Evolutionary conservation across 2,797 vertebrate species (phyloP), one percentile per base, ranked within the genome.

Genomic region (Cephalopachus bancanus): DNA sequence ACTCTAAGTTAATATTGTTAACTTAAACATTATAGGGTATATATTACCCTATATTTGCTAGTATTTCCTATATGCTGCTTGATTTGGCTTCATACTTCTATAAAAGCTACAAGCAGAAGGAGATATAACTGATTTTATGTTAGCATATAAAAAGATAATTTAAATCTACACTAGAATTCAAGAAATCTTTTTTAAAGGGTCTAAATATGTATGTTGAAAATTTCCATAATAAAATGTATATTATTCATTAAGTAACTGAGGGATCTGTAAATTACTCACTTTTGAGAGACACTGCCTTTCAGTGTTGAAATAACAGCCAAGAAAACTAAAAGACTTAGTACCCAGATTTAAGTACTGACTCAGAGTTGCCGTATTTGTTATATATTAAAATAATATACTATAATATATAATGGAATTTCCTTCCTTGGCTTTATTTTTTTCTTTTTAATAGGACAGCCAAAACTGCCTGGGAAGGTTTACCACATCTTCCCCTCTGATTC

Each of bases 311-410:
- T 74, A 79, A 28, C 26, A 88, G 72, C 59, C 65, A 84, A 79
- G 12, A 93, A 94, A 72, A 87, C 37, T 30, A 33, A 96, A 89
- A 44, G 44, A 44, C 44, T 44, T 7, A 44, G 44, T 92, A 92
- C 26, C 81, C 10, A 65, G 51, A 30, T 24, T 79, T 33, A 92
- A 92, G 57, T 86, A 84, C 12, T 81, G 85, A 94, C 37, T 67
- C 24, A 84, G 83, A 92, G 15, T 92, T 83, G 30, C 14, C 69
- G 20, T 60, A 75, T 80, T 88, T 96, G 28, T 85, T 85, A 65
- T 24, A 88, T 91, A 92, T 85, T 89, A 89, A 83, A 95, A 93
- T 87, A 91, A 81, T 88, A 83, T 26, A 80, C 60, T 91, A 59
- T 59, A 30, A 19, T 71, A 60, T 89, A 86, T 30, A 89, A 81